Percentiles rank a stretch among this genome's conserved stretches.
These are phyloP conservation scores for Adelges cooleyi DNA, from an alignment of 1,140 invertebrate species.

Conservation along the genomic window DNA sequence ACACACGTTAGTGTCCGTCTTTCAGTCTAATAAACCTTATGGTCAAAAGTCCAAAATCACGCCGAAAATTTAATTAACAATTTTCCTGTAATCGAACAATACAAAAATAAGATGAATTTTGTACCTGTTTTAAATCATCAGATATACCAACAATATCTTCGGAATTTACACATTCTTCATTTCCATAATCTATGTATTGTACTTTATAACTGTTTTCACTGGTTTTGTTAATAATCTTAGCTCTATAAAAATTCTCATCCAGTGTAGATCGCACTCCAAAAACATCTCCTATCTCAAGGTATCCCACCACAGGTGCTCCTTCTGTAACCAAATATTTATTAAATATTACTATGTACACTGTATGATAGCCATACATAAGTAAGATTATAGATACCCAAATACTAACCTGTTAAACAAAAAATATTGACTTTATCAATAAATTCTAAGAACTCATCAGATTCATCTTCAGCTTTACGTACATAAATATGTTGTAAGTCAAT, in stretches of 20 bases:
- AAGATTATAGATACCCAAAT: too few species aligned
- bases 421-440: neutral
- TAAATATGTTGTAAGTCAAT: neutral
- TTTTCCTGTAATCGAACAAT: too few species aligned
- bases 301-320: neutral
- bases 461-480: slow-evolving; percentile 9
- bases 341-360: too few species aligned
- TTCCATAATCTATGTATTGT: slow-evolving; percentile 14
- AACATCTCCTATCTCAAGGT: neutral
- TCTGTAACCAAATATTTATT: too few species aligned
- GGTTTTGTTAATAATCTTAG: neutral
- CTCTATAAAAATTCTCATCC: slow-evolving; percentile 9
- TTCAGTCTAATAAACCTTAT: too few species aligned
- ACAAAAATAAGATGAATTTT: too few species aligned
- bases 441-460: neutral
- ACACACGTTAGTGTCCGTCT: too few species aligned
- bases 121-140: neutral
- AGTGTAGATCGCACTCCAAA: neutral
- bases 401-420: neutral
- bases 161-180: neutral
- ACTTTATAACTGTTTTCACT: slow-evolving; percentile 12
- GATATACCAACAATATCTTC: slow-evolving; percentile 7
- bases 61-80: too few species aligned
- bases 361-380: too few species aligned
- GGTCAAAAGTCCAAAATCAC: too few species aligned